A percentile compares a stretch with the other conserved stretches of the same genome.
Evolutionary conservation across 1,140 invertebrate species (phyloP).

Genomic region (Pseudomyrmex cubaensis): DNA sequence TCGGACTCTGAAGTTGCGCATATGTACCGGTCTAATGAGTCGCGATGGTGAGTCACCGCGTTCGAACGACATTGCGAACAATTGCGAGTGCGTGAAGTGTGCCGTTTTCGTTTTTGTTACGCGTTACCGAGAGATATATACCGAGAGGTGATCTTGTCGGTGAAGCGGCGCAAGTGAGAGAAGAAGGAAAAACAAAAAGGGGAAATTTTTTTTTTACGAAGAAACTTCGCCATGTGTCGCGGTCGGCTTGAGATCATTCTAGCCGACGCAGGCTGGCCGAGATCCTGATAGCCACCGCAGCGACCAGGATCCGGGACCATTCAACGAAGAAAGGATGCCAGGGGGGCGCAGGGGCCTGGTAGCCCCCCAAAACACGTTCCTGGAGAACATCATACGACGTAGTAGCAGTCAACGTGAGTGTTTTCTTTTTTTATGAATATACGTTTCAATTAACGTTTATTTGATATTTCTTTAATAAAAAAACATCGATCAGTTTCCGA

Average conservation of each 20-base stretch:
- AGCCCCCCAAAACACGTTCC: conserved; percentile 99
- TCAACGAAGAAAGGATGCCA: conserved; percentile 90
- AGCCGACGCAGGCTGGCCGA: conserved; percentile 58
- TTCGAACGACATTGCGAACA: conserved; percentile 30
- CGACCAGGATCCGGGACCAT: conserved; percentile 71
- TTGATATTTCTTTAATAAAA: too few relatives aligned
- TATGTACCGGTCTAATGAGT: conserved; percentile 25
- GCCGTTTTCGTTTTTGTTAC: conserved; percentile 10
- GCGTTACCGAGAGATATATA: conserved; percentile 29
- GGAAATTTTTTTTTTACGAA: neutral
- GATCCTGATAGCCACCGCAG: conserved; percentile 69
- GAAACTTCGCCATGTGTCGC: conserved; percentile 43
- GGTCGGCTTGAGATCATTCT: conserved; percentile 47
- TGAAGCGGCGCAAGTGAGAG: neutral
- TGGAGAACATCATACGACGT: conserved; percentile 99
- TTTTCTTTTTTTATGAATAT: neutral
- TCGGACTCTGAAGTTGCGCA: neutral
- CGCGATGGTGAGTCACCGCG: conserved; percentile 42
- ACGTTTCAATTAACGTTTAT: too few relatives aligned
- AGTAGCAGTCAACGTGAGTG: conserved; percentile 99
- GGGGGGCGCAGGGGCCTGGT: conserved; percentile 98
- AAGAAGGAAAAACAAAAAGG: neutral
- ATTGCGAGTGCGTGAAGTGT: conserved; percentile 58
- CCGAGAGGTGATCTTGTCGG: neutral
- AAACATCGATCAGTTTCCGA: too few relatives aligned